Percentiles rank a stretch among this genome's conserved stretches.
Conservation (phyloP, 2,888 invertebrate species). For the Drosophila mulleri region DNA sequence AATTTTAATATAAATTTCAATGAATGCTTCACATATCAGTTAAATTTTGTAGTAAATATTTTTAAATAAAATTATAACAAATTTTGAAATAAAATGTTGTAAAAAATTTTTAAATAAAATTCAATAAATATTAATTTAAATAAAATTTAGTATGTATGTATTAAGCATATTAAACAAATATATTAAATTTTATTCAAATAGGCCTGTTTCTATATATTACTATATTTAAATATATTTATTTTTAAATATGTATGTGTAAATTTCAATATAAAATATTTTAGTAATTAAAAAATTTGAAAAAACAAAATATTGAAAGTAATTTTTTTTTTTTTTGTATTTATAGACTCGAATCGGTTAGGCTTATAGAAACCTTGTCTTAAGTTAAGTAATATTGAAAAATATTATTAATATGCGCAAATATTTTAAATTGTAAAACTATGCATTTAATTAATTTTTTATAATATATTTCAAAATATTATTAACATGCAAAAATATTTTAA, state of each 20-base stretch:
- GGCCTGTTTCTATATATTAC: background rate
- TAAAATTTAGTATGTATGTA: too few species aligned
- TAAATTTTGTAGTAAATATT: too few species aligned
- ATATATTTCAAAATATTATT: too few species aligned
- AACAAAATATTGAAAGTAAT: background rate
- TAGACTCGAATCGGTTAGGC: background rate
- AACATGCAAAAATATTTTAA: background rate
- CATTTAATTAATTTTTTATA: too few species aligned
- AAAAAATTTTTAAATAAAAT: background rate
- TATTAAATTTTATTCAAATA: too few species aligned
- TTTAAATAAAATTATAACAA: too few species aligned
- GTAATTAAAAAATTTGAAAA: background rate
- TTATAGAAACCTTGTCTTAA: background rate
- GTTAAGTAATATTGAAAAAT: background rate
- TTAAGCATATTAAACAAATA: background rate
- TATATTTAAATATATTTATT: background rate
- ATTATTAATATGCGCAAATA: too few species aligned
- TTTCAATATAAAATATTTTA: background rate
- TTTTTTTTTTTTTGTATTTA: background rate
- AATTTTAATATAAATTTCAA: too few species aligned
- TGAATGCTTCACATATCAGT: too few species aligned
- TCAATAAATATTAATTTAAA: too few species aligned
- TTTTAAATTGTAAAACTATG: too few species aligned
- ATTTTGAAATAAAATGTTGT: too few species aligned
- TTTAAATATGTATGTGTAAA: background rate